Conservation (phyloP, 1,140 invertebrate species). For the Zophobas atratus region DNA sequence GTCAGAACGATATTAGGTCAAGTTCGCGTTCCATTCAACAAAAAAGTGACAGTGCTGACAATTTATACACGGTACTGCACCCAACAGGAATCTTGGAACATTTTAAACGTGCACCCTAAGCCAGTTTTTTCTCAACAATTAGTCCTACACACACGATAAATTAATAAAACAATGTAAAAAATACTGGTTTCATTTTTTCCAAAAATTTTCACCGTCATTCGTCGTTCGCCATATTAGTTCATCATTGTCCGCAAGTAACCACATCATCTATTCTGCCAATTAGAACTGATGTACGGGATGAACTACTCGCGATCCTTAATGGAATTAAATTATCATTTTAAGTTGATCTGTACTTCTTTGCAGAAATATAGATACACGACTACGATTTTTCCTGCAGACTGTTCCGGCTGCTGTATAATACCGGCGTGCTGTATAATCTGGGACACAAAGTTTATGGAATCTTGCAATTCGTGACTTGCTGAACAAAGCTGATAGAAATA, state of each 20-base stretch:
- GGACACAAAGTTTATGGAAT: conserved; percentile 42
- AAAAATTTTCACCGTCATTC: conserved; percentile 10
- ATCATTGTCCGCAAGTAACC: conserved; percentile 12
- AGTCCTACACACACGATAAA: too few species aligned
- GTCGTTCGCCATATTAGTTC: conserved; percentile 18
- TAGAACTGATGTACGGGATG: conserved; percentile 47
- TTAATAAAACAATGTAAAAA: too few species aligned
- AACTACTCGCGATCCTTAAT: conserved; percentile 49
- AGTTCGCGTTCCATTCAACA: too few species aligned
- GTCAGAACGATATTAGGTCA: too few species aligned
- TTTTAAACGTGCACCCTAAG: too few species aligned
- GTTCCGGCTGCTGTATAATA: conserved; percentile 49
- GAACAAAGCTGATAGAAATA: not conserved
- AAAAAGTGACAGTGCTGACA: too few species aligned
- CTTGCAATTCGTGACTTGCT: conserved; percentile 43
- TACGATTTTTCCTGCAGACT: conserved; percentile 31
- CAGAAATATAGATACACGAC: conserved; percentile 52
- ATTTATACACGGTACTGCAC: too few species aligned
- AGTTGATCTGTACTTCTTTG: conserved; percentile 44
- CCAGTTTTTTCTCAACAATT: too few species aligned
- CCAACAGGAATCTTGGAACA: too few species aligned
- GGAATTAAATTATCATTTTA: conserved; percentile 59
- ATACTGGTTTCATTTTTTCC: too few species aligned
- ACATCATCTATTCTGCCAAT: conserved; percentile 47
- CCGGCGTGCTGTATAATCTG: conserved; percentile 54